phyloP scores from a whole-genome alignment of 2,113 vertebrate genomes.

The Dasyurus viverrinus region DNA sequence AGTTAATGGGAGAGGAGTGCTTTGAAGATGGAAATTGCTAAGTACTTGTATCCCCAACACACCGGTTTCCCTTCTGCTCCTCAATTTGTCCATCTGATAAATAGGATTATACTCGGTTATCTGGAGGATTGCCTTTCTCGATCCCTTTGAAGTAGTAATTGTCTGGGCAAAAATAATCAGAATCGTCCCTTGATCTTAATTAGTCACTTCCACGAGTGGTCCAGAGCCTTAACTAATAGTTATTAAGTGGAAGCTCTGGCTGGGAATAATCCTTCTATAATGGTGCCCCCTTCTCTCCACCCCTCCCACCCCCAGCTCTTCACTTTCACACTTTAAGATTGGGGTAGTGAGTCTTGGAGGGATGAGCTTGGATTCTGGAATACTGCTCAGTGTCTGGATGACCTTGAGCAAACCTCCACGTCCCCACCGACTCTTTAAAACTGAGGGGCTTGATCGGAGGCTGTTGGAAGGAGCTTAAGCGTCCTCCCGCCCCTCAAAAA shows the following conservation, averaged over 20 bases:
- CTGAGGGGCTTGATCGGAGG: neutral
- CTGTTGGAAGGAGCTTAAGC: neutral
- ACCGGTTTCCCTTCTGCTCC: neutral
- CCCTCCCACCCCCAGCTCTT: no score
- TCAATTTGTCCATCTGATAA: neutral
- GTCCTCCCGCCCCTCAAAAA: neutral
- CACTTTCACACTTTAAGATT: neutral
- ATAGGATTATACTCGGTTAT: neutral
- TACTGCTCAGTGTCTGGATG: neutral
- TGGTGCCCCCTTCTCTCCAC: neutral
- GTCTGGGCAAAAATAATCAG: neutral
- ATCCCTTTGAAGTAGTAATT: neutral
- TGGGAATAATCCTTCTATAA: neutral
- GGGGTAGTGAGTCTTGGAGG: neutral
- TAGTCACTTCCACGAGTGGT: neutral
- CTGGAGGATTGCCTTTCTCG: neutral
- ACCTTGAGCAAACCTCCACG: neutral
- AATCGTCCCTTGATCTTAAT: neutral
- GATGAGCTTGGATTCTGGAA: neutral
- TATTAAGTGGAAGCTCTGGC: no score
- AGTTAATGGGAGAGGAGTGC: neutral
- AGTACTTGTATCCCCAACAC: neutral
- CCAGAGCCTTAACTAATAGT: neutral
- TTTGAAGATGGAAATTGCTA: neutral
- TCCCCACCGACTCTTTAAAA: neutral